Percentiles rank a stretch among this genome's conserved stretches.
Evolutionary conservation across 2,888 invertebrate species (phyloP).

Genomic region (Lepidochitona cinerea): DNA sequence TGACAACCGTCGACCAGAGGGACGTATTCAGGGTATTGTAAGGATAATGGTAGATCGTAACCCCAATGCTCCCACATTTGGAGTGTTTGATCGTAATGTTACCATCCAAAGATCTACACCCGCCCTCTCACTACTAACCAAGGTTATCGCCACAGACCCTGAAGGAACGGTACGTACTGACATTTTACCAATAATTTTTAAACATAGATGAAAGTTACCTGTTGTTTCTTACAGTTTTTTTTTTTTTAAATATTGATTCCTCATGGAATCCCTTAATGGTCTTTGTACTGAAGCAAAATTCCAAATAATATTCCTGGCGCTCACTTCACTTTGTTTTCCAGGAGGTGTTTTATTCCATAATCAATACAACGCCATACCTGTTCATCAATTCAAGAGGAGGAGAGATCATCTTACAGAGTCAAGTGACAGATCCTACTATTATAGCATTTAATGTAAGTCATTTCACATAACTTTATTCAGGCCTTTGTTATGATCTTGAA

Average conservation of each 20-base stretch:
- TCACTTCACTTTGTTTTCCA: neutral
- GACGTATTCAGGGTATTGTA: neutral
- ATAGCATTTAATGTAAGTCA: conserved; percentile 37
- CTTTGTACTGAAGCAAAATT: too few species aligned
- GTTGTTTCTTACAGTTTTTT: neutral
- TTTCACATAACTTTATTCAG: neutral
- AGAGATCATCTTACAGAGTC: conserved; percentile 40
- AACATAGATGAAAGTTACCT: neutral
- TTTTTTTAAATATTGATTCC: neutral
- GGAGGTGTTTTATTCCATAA: neutral
- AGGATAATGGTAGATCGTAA: neutral
- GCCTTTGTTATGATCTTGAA: too few species aligned
- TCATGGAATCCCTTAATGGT: too few species aligned
- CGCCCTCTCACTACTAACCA: neutral
- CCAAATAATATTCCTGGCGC: too few species aligned
- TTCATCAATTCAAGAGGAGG: conserved; percentile 51
- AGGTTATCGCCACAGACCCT: neutral
- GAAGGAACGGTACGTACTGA: neutral
- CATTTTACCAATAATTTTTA: neutral
- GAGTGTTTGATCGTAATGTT: neutral
- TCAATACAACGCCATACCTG: neutral
- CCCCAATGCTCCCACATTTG: neutral
- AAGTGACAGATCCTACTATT: conserved; percentile 23
- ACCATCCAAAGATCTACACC: neutral
- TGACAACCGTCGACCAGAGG: neutral